These are phyloP conservation scores for Steatornis caripensis DNA, from an alignment of 2,113 vertebrate genomes.

Conservation along the genomic window DNA sequence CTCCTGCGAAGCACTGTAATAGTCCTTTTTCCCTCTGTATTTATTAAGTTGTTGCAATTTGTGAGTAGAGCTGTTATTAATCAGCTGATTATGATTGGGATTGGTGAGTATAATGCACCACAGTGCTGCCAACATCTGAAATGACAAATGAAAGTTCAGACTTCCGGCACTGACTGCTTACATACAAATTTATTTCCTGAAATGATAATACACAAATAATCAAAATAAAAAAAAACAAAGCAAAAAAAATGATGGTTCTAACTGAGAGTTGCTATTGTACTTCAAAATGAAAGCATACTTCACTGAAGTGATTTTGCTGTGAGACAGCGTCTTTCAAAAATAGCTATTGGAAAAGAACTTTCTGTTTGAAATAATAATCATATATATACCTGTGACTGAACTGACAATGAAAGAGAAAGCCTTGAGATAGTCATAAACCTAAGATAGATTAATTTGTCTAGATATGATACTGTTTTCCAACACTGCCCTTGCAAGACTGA, in stretches of 20 bases:
- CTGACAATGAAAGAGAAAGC: neutral
- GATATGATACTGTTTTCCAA: neutral
- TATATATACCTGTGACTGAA: neutral
- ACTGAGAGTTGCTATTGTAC: neutral
- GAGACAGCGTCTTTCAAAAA: conserved; percentile 6
- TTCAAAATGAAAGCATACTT: neutral
- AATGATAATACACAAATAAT: neutral
- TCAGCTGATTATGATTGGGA: neutral
- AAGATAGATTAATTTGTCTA: conserved; percentile 29
- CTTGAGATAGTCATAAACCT: neutral
- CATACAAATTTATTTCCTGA: neutral
- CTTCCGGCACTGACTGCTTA: neutral
- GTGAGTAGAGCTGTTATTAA: neutral
- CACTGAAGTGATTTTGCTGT: conserved; percentile 21
- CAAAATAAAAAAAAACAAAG: neutral
- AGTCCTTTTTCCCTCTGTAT: neutral
- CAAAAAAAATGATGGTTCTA: neutral
- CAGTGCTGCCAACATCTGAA: neutral
- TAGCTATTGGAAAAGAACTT: neutral
- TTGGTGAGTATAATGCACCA: neutral
- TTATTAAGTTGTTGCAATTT: neutral
- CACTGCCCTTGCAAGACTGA: conserved; percentile 46
- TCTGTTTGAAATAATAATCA: conserved; percentile 53
- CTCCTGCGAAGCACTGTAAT: neutral
- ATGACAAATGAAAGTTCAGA: neutral